Evolutionary conservation across 2,797 vertebrate genomes (phyloP).

Genomic region (Propithecus deckenii): DNA sequence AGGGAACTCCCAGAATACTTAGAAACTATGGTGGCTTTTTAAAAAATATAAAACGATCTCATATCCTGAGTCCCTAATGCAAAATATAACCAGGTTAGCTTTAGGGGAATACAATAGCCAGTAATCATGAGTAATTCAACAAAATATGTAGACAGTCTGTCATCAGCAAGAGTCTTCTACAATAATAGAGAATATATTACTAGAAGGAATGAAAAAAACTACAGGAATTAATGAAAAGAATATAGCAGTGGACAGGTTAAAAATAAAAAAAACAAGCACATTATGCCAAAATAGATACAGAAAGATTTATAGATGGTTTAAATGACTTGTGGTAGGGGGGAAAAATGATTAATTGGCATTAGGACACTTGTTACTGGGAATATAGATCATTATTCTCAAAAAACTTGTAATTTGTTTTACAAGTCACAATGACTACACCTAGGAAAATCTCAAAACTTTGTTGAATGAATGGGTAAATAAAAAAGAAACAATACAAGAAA

Average conservation of each 20-base stretch:
- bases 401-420: neutral
- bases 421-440: neutral
- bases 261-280: too few species aligned
- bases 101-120: neutral
- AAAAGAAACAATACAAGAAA: neutral
- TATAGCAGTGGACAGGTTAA: neutral
- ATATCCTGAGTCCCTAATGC: neutral
- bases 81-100: slow-evolving; percentile 47
- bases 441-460: neutral
- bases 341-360: neutral
- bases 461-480: neutral
- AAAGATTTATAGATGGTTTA: neutral
- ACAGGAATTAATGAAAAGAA: neutral
- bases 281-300: neutral
- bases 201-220: neutral
- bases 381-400: neutral
- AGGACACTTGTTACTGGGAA: neutral
- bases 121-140: neutral
- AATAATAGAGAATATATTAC: neutral
- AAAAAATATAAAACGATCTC: neutral
- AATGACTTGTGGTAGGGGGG: neutral
- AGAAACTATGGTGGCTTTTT: neutral
- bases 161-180: neutral
- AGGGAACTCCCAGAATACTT: neutral
- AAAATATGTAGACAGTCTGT: slow-evolving; percentile 30